Evolutionary conservation across 2,888 invertebrate genomes (phyloP).

Genomic region (Pyrochroa serraticornis): DNA sequence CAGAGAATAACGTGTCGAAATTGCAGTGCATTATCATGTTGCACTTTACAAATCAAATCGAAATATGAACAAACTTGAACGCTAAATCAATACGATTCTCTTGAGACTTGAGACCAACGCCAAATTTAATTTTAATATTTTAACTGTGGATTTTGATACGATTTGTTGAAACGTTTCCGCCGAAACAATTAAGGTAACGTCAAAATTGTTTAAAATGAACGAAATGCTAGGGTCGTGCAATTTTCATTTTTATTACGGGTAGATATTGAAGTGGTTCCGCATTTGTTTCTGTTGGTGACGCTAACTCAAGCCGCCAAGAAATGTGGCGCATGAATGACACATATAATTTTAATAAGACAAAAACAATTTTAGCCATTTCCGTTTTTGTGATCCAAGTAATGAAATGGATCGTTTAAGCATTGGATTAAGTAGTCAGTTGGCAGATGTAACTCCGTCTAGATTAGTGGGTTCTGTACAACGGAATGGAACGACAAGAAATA

Average conservation of each 20-base stretch:
- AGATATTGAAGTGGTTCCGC: slow-evolving; percentile 1
- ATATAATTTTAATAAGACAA: slow-evolving; percentile 31
- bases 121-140: too few relatives aligned
- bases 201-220: slow-evolving; percentile 1
- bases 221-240: not conserved
- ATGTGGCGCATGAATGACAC: slow-evolving; percentile 21
- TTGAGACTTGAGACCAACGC: too few relatives aligned
- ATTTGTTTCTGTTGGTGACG: slow-evolving; percentile 8
- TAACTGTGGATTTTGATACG: too few relatives aligned
- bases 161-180: not conserved
- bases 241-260: slow-evolving; percentile 15
- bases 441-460: slow-evolving; percentile 51
- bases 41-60: too few relatives aligned
- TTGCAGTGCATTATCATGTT: too few relatives aligned
- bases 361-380: slow-evolving; percentile 1
- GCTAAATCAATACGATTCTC: too few relatives aligned
- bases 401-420: slow-evolving; percentile 48
- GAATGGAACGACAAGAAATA: slow-evolving; percentile 50
- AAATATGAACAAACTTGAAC: too few relatives aligned
- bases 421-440: slow-evolving; percentile 51
- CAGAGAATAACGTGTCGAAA: too few relatives aligned
- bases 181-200: slow-evolving; percentile 1
- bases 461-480: slow-evolving; percentile 45
- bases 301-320: slow-evolving; percentile 2
- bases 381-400: slow-evolving; percentile 38